These are phyloP conservation scores for Saxidomus purpurata DNA, from an alignment of 1,140 invertebrate species.

Conservation along the genomic window DNA sequence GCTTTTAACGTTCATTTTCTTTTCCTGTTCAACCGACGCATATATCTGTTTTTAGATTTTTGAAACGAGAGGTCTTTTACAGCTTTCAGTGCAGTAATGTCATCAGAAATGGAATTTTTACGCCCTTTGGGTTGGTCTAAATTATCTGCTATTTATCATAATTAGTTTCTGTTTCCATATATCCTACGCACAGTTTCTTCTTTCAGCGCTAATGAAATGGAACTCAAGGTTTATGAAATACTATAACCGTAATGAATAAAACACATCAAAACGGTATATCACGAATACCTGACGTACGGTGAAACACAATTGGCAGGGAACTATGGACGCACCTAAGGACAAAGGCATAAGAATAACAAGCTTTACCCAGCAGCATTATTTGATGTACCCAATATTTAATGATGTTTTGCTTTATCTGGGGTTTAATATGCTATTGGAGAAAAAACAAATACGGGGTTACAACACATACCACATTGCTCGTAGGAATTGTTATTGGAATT, in stretches of 20 bases:
- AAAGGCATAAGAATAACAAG: neutral
- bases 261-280: neutral
- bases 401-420: no score
- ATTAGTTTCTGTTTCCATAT: neutral
- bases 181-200: neutral
- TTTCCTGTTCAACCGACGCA: no score
- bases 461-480: neutral
- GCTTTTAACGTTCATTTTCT: no score
- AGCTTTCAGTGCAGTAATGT: no score
- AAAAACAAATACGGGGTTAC: no score
- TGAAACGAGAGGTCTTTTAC: no score
- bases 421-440: no score
- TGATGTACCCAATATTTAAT: neutral
- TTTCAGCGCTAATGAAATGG: neutral
- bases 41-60: no score
- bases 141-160: no score
- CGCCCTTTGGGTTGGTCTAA: no score
- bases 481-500: neutral
- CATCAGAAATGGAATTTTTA: no score
- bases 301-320: neutral
- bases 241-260: neutral
- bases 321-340: neutral
- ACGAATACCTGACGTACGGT: neutral
- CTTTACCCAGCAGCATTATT: neutral
- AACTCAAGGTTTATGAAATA: neutral